phyloP scores from a whole-genome alignment of 2,888 invertebrate genomes.

The Leptinotarsa haldemani region DNA sequence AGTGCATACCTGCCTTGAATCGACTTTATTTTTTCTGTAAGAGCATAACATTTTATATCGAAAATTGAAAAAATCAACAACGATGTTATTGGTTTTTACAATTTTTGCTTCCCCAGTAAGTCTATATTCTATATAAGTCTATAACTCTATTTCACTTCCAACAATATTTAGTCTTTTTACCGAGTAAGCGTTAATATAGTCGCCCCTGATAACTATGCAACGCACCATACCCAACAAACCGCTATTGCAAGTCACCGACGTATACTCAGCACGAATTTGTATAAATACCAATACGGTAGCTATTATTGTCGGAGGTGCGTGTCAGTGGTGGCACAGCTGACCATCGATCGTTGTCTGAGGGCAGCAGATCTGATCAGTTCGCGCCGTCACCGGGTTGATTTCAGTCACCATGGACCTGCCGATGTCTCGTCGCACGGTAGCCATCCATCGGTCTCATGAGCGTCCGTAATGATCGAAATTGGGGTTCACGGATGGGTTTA shows the following conservation, averaged over 20 bases:
- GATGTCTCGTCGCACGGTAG: conserved; percentile 69
- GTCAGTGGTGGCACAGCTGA: conserved; percentile 74
- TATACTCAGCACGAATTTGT: conserved; percentile 27
- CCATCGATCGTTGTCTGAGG: conserved; percentile 69
- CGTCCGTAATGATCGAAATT: conserved; percentile 73
- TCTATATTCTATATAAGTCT: too few species aligned
- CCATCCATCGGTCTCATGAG: conserved; percentile 71
- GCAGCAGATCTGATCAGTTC: conserved; percentile 75
- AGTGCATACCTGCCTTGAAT: too few species aligned
- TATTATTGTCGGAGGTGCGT: conserved; percentile 67
- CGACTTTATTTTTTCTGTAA: too few species aligned
- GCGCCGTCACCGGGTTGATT: conserved; percentile 73
- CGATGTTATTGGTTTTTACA: too few species aligned
- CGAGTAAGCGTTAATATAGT: too few species aligned
- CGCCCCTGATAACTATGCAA: background rate
- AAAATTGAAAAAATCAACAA: too few species aligned
- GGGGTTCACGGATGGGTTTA: conserved; percentile 70
- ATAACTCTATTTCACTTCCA: too few species aligned
- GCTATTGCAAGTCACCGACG: conserved; percentile 30
- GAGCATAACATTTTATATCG: too few species aligned
- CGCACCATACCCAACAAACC: background rate
- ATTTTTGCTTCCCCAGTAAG: too few species aligned
- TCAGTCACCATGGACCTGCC: conserved; percentile 71
- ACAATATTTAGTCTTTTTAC: too few species aligned
- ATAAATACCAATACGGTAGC: conserved; percentile 45